Conservation (phyloP, 2,113 vertebrate species). For the Daboia siamensis region DNA sequence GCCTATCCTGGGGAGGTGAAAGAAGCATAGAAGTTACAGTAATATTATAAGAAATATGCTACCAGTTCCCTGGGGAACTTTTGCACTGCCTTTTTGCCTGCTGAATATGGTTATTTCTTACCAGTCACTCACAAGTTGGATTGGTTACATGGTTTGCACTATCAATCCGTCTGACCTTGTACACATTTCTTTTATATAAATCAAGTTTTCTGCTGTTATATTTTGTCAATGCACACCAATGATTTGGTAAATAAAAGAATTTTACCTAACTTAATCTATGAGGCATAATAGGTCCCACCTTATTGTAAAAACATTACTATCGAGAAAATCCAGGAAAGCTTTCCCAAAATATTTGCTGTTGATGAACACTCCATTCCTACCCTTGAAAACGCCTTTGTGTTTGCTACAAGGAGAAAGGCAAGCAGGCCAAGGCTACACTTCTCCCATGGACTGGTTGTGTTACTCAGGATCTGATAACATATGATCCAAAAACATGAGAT, state of each 20-base stretch:
- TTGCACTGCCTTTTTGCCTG: not conserved
- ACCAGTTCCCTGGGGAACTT: not conserved
- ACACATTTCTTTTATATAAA: not conserved
- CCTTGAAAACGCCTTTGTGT: not conserved
- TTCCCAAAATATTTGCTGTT: not conserved
- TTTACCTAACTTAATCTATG: not conserved
- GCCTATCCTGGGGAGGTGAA: conserved; percentile 10
- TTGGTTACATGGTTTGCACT: not conserved
- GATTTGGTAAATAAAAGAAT: not conserved
- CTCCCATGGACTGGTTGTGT: not conserved
- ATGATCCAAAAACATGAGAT: not conserved
- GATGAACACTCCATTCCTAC: not conserved
- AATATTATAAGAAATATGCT: not conserved
- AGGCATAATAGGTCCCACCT: not conserved
- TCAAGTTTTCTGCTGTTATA: not conserved
- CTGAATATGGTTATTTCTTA: not conserved
- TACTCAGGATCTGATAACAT: not conserved
- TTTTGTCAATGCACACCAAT: not conserved
- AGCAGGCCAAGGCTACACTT: not conserved
- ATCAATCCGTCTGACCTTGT: not conserved
- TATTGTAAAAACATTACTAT: not conserved
- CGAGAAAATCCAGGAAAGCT: not conserved
- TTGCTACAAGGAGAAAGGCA: not conserved
- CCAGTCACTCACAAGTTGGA: not conserved
- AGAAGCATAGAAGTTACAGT: not conserved